Conservation (phyloP, 2,888 invertebrate species). For the Ptychoptera albimana region DNA sequence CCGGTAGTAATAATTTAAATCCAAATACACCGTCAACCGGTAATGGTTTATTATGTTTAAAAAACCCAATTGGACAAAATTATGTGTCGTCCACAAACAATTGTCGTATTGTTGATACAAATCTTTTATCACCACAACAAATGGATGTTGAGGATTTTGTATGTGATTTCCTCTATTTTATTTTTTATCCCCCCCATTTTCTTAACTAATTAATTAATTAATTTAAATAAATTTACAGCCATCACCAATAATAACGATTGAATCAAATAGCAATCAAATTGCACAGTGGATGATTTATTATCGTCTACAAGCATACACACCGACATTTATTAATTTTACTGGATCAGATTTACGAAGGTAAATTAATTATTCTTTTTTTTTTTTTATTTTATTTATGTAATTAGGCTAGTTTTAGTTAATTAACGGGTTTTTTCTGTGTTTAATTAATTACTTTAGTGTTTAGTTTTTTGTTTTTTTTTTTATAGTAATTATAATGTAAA, state of each 20-base stretch:
- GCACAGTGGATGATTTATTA: constrained; percentile 63
- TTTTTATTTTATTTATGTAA: neutral
- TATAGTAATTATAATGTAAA: no score
- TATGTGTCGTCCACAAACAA: constrained; percentile 30
- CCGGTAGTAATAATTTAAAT: constrained; percentile 6
- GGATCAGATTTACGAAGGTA: constrained; percentile 74
- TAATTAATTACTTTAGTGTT: no score
- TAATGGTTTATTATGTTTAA: no score
- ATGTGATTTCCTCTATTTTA: no score
- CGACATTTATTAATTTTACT: constrained; percentile 70
- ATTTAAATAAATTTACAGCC: neutral
- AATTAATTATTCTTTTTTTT: no score
- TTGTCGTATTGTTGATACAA: constrained; percentile 28
- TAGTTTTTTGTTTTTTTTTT: no score
- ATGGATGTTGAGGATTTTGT: constrained; percentile 28
- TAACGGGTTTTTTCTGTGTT: no score
- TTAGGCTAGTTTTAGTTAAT: neutral
- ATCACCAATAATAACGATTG: constrained; percentile 30
- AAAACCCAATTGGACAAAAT: constrained; percentile 28
- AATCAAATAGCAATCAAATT: constrained; percentile 55
- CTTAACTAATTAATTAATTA: no score
- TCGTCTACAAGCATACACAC: constrained; percentile 58
- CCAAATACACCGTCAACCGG: neutral
- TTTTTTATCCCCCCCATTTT: no score
- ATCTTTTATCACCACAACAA: constrained; percentile 27